Evolutionary conservation across 64 coral and sea anemone genomes (phyloP).

Genomic region (Montipora efflorescens): DNA sequence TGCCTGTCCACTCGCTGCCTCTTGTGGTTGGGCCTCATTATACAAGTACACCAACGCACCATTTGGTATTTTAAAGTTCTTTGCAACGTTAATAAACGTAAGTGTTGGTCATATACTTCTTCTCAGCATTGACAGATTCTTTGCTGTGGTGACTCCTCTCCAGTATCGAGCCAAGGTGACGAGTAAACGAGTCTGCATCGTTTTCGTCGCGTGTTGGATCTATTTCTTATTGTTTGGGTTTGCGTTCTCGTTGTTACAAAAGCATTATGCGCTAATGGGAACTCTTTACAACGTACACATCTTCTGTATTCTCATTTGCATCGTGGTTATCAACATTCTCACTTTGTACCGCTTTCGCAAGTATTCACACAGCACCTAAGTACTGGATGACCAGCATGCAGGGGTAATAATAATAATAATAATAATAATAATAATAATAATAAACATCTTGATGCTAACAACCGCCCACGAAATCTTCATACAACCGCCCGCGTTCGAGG

Average conservation of each 20-base stretch:
- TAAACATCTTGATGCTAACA: too few relatives aligned
- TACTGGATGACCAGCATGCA: too few relatives aligned
- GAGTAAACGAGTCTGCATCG: background rate
- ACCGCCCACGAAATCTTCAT: too few relatives aligned
- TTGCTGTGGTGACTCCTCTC: conserved; percentile 35
- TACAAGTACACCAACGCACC: background rate
- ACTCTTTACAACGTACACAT: background rate
- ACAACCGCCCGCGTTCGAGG: too few relatives aligned
- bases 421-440: too few relatives aligned
- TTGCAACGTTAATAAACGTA: background rate
- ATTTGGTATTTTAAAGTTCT: background rate
- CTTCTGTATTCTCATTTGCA: background rate
- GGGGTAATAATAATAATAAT: too few relatives aligned
- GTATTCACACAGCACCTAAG: background rate
- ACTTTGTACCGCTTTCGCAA: background rate
- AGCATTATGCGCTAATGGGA: background rate
- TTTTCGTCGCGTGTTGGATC: background rate
- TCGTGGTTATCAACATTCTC: background rate
- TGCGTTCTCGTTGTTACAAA: background rate
- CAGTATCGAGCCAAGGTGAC: conserved; percentile 30
- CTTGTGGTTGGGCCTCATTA: background rate
- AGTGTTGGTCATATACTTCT: conserved; percentile 13
- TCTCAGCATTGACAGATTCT: conserved; percentile 44
- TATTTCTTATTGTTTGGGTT: background rate
- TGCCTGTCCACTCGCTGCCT: background rate